phyloP scores from a whole-genome alignment of 2,888 invertebrate species.

The Adelognathus sp. region DNA sequence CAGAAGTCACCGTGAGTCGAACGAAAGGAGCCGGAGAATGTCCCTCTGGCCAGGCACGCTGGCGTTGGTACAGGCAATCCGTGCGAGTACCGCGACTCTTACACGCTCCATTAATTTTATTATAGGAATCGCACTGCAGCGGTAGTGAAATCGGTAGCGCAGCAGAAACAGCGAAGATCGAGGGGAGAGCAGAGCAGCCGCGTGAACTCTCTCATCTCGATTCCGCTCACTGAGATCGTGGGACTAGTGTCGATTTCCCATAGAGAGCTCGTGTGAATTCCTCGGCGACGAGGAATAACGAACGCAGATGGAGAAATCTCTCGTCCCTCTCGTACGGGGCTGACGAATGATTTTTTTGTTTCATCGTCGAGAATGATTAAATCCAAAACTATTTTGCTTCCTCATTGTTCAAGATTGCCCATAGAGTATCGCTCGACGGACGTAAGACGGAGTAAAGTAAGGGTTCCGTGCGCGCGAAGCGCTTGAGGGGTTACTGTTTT shows the following conservation, averaged over 20 bases:
- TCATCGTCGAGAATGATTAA: neutral
- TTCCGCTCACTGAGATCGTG: constrained; percentile 47
- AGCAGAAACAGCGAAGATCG: neutral
- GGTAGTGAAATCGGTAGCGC: neutral
- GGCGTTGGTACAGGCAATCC: constrained; percentile 37
- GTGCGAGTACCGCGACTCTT: constrained; percentile 46
- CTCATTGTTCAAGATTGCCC: no score
- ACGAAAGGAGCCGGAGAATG: constrained; percentile 69
- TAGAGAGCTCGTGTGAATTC: constrained; percentile 52
- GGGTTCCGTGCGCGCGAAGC: no score
- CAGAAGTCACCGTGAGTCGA: constrained; percentile 69
- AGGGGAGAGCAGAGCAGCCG: constrained; percentile 25
- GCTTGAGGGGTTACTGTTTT: no score
- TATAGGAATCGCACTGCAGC: constrained; percentile 67
- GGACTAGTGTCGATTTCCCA: constrained; percentile 48
- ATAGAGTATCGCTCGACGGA: no score
- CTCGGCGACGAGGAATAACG: constrained; percentile 4
- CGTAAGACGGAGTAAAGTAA: no score
- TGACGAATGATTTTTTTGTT: neutral
- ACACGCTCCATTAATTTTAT: constrained; percentile 78
- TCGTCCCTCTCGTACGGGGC: neutral
- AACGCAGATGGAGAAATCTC: constrained; percentile 1
- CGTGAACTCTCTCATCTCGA: constrained; percentile 57
- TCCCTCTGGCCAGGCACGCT: constrained; percentile 55
- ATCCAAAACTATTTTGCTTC: no score